Percentiles rank a stretch among this genome's conserved stretches.
These are phyloP conservation scores for Hoplodrina blanda DNA, from an alignment of 2,888 invertebrate genomes.

Conservation along the genomic window DNA sequence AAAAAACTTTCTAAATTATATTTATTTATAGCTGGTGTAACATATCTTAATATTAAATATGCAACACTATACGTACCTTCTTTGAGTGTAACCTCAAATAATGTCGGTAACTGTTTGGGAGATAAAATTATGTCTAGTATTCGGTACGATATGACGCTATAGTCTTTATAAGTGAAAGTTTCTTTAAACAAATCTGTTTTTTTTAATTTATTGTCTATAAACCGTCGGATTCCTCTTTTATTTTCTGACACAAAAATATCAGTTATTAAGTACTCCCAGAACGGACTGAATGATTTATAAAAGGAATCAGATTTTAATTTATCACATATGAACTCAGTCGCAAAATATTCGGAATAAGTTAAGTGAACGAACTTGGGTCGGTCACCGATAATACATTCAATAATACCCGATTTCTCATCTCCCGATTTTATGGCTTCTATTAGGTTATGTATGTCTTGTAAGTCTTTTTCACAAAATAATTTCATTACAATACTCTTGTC, in stretches of 20 bases:
- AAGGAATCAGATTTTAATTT: slow-evolving; percentile 2
- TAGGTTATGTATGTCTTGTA: slow-evolving; percentile 17
- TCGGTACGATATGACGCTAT: too few relatives aligned
- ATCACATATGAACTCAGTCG: slow-evolving; percentile 45
- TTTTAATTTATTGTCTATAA: slow-evolving; percentile 33
- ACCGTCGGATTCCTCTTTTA: slow-evolving; percentile 22
- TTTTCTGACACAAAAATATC: slow-evolving; percentile 16
- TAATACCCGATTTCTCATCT: slow-evolving; percentile 53
- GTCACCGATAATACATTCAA: slow-evolving; percentile 32
- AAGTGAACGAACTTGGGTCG: slow-evolving; percentile 51
- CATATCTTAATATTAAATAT: slow-evolving; percentile 25
- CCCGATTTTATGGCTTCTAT: slow-evolving; percentile 18
- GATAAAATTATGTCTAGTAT: slow-evolving; percentile 11
- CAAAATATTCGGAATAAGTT: slow-evolving; percentile 58
- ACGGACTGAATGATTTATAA: neutral
- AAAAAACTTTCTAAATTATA: slow-evolving; percentile 7
- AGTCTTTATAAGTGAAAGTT: neutral
- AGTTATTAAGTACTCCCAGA: slow-evolving; percentile 40
- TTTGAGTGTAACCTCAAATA: slow-evolving; percentile 2
- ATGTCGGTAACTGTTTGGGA: neutral
- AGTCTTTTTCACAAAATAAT: slow-evolving; percentile 30
- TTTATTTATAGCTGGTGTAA: neutral
- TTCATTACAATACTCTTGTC: neutral
- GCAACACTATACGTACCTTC: neutral
- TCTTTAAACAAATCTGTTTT: neutral